Percentiles rank a stretch among this genome's conserved stretches.
Evolutionary conservation across 2,113 vertebrate genomes (phyloP).

Genomic region (Galemys pyrenaicus): DNA sequence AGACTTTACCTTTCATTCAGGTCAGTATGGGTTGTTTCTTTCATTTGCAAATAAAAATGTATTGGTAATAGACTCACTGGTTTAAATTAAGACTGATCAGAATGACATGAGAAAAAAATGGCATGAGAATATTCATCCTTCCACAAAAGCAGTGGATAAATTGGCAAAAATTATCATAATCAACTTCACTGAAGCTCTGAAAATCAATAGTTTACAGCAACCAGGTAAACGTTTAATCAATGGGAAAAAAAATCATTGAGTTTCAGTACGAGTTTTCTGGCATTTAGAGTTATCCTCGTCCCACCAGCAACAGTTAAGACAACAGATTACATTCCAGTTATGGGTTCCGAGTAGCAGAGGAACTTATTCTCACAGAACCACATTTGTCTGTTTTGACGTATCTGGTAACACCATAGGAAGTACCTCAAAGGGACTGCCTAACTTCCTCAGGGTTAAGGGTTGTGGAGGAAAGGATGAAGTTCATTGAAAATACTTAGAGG

Average conservation of each 20-base stretch:
- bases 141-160: not conserved
- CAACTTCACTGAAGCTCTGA: not conserved
- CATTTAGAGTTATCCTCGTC: not conserved
- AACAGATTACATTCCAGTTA: not conserved
- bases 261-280: not conserved
- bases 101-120: not conserved
- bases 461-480: too few relatives aligned
- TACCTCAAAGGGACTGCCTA: not conserved
- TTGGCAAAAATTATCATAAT: not conserved
- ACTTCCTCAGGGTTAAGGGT: not conserved
- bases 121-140: not conserved
- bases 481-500: not conserved
- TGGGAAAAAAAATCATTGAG: not conserved
- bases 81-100: constrained; percentile 28
- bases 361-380: not conserved
- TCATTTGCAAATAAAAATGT: constrained; percentile 9
- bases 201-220: not conserved
- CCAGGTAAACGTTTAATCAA: constrained; percentile 2
- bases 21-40: not conserved
- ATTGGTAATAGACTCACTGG: not conserved
- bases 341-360: not conserved
- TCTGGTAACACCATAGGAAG: not conserved
- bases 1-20: constrained; percentile 38
- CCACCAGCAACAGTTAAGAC: not conserved
- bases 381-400: not conserved